Evolutionary conservation across 2,888 invertebrate species (phyloP), one percentile per base, ranked within the genome.

Genomic region (Drosophila neotestacea): DNA sequence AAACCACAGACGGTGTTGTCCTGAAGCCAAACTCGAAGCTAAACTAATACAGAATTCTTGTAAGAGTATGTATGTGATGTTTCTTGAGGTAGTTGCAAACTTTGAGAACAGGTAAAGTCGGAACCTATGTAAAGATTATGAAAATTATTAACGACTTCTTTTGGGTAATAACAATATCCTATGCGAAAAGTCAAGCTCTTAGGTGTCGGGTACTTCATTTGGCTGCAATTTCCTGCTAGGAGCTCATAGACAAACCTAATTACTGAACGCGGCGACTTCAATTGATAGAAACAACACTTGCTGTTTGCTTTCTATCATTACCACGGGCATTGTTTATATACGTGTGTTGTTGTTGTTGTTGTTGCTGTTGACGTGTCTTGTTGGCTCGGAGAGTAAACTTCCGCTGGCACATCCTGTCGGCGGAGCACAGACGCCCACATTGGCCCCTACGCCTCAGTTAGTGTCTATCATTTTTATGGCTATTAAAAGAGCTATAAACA

Each of bases 401-500:
- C 89, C 89, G 77, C 27, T 58, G 64, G 78, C 82, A 85, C 85
- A 78, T 89, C 83, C 86, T 88, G 80, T 51, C 61, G 60, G 52
- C 44, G 59, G 44, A 60, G 48, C 68, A 11, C 65, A 81, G 73
- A 77, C 78, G 69, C 63, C 72, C 46, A 54, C 63, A 46, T 28
- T 11, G 42, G 36, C 46, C 62, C 32, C 32, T 6, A 2, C 62
- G 47, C 51, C 58, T 42, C 50, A 69, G 72, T 67, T 58, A 70
- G 76, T 73, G 73, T 86, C 80, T 85, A 78, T 85, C 68, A 77
- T 79, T 88, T 86, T 86, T 89, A 86, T 89, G 70, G 83, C 75
- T 74, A 75, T 82, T 86, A 88, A 80, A 84, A 77, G 72, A 69
- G 68, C 59, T 66, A 73, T 84, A 84, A 88, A 83, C 69, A 72